Evolutionary conservation across 1,140 invertebrate genomes (phyloP).

Genomic region (Formica selysi): DNA sequence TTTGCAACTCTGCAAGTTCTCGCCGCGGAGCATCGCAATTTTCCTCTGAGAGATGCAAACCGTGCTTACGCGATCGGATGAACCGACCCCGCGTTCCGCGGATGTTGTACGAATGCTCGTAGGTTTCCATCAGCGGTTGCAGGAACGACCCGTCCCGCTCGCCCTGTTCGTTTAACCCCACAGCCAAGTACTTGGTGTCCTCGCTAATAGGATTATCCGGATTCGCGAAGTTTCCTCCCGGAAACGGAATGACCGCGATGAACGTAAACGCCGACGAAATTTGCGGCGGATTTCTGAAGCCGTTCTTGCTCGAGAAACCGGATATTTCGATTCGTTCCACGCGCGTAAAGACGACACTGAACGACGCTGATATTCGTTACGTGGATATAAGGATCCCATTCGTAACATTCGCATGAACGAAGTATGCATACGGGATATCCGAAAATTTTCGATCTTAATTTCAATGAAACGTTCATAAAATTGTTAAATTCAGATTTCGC

Average conservation of each 20-base stretch:
- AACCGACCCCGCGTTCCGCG: background rate
- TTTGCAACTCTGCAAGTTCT: constrained; percentile 27
- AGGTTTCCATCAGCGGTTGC: constrained; percentile 69
- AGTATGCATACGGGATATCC: background rate
- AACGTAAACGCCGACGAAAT: constrained; percentile 71
- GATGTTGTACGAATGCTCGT: constrained; percentile 58
- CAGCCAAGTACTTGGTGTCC: constrained; percentile 70
- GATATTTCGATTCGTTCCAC: constrained; percentile 52
- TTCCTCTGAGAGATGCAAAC: constrained; percentile 24
- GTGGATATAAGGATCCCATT: background rate
- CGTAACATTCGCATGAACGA: background rate
- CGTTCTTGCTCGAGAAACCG: constrained; percentile 27
- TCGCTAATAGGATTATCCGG: constrained; percentile 76
- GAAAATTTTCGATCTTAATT: background rate
- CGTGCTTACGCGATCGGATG: constrained; percentile 49
- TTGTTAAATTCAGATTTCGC: background rate
- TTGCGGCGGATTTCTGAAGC: constrained; percentile 66
- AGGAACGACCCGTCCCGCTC: constrained; percentile 62
- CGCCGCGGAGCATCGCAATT: background rate
- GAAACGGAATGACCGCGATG: constrained; percentile 61
- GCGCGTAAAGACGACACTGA: background rate
- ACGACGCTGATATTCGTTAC: constrained; percentile 3
- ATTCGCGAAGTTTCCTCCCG: constrained; percentile 73
- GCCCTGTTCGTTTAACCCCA: constrained; percentile 65
- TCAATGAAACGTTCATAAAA: background rate